Percentiles rank a stretch among this genome's conserved stretches.
Conservation (phyloP, 37 sponge, comb jelly and placozoan species). For the Ephydatia muelleri region DNA sequence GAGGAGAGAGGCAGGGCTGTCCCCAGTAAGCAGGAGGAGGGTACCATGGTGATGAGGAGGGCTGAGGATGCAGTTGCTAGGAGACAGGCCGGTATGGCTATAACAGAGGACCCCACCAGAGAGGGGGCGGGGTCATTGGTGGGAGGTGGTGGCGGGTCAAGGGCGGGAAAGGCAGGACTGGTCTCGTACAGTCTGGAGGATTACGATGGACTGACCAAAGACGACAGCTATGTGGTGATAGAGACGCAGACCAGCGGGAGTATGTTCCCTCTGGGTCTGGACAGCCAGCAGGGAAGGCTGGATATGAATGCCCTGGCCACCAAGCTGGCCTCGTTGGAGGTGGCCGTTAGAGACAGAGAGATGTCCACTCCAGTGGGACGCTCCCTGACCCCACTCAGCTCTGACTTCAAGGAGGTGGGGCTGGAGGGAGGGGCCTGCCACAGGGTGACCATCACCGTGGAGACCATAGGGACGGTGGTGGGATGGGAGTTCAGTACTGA, state of each 20-base stretch:
- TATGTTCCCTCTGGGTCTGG: constrained; percentile 58
- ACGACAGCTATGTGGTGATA: constrained; percentile 41
- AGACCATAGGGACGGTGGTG: constrained; percentile 42
- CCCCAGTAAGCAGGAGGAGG: no score
- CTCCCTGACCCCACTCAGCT: background rate
- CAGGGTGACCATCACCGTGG: constrained; percentile 46
- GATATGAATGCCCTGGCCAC: constrained; percentile 56
- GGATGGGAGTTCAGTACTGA: constrained; percentile 80
- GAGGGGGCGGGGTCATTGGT: no score
- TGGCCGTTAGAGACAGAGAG: background rate
- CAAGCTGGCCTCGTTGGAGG: constrained; percentile 57
- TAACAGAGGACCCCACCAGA: no score
- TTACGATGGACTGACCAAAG: constrained; percentile 15
- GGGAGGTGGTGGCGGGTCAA: no score
- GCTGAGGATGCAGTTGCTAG: no score
- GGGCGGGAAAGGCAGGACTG: no score
- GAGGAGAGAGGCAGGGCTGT: no score
- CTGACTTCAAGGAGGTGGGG: constrained; percentile 37
- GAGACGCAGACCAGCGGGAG: constrained; percentile 17
- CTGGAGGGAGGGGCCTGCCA: constrained; percentile 65
- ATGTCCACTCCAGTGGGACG: background rate
- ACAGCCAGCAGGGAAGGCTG: constrained; percentile 2
- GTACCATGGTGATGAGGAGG: no score
- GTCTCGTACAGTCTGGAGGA: no score
- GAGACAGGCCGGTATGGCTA: no score